Percentiles rank a stretch among this genome's conserved stretches.
These are phyloP conservation scores for Masticophis lateralis DNA, from an alignment of 2,797 vertebrate genomes.

Conservation along the genomic window DNA sequence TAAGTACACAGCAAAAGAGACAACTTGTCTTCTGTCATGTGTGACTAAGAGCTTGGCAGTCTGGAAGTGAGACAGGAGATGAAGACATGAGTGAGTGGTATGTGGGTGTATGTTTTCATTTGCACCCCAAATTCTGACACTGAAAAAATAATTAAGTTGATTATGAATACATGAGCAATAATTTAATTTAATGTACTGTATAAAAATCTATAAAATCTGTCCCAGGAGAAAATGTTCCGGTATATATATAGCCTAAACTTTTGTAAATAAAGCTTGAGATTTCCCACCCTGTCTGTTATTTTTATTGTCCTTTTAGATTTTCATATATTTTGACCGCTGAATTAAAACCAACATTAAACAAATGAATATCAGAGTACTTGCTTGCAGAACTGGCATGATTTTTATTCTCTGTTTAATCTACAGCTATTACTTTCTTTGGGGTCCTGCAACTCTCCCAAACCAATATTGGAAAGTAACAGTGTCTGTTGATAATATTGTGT, in stretches of 20 bases:
- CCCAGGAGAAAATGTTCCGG: conserved; percentile 19
- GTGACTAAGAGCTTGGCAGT: conserved; percentile 29
- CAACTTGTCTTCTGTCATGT: conserved; percentile 52
- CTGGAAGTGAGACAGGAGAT: background rate
- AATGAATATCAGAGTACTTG: background rate
- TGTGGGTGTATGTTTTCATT: background rate
- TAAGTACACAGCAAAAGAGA: conserved; percentile 35
- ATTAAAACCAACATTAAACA: background rate
- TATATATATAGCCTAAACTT: conserved; percentile 36
- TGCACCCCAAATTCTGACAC: conserved; percentile 45
- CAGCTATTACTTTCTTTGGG: background rate
- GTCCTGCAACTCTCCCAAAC: background rate
- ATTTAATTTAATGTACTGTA: conserved; percentile 64
- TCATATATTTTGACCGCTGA: background rate
- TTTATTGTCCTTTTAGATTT: background rate
- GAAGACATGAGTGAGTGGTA: background rate
- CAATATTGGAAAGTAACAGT: background rate
- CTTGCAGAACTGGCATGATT: background rate
- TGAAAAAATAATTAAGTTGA: conserved; percentile 69
- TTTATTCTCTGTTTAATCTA: background rate
- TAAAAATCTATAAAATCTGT: conserved; percentile 45
- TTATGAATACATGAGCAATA: conserved; percentile 53
- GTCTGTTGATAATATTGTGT: background rate
- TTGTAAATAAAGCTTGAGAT: conserved; percentile 48
- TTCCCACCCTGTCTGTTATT: background rate